Percentiles rank a stretch among this genome's conserved stretches.
phyloP scores from a whole-genome alignment of 2,888 invertebrate genomes.

The Orchesellides sinensis region DNA sequence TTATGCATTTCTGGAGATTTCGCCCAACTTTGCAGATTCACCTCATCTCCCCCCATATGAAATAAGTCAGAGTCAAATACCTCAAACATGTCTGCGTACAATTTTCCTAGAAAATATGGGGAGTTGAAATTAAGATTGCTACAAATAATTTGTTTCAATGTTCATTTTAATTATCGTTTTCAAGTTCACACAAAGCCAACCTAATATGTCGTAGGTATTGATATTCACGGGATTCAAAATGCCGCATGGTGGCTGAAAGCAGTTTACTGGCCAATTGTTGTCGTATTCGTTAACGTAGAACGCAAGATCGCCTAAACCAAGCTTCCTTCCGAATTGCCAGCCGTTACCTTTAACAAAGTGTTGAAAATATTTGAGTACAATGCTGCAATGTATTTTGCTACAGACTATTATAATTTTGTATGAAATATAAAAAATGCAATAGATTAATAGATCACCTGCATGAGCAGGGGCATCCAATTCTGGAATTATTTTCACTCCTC shows the following conservation, averaged over 20 bases:
- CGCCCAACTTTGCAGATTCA: constrained; percentile 86
- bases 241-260: constrained; percentile 86
- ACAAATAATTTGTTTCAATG: not conserved
- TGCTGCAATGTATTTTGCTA: too few species aligned
- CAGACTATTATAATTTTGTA: not conserved
- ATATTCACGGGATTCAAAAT: constrained; percentile 74
- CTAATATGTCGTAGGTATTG: constrained; percentile 69
- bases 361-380: constrained; percentile 81
- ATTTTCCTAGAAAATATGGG: constrained; percentile 78
- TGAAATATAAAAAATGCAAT: not conserved
- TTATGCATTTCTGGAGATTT: constrained; percentile 81
- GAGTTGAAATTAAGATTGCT: too few species aligned
- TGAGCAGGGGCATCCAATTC: constrained; percentile 78
- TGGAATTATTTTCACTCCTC: constrained; percentile 78
- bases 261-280: constrained; percentile 76
- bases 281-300: constrained; percentile 74
- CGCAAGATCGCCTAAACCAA: constrained; percentile 78
- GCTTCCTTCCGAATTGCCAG: constrained; percentile 76
- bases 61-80: constrained; percentile 78
- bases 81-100: constrained; percentile 86
- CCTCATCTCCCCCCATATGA: constrained; percentile 88
- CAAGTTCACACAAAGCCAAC: too few species aligned
- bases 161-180: not conserved
- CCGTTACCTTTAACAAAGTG: constrained; percentile 79
- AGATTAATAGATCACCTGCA: constrained; percentile 75